A percentile compares a stretch with the other conserved stretches of the same genome.
Evolutionary conservation across 2,113 vertebrate species (phyloP).

Genomic region (Chlorodrepanis virens): DNA sequence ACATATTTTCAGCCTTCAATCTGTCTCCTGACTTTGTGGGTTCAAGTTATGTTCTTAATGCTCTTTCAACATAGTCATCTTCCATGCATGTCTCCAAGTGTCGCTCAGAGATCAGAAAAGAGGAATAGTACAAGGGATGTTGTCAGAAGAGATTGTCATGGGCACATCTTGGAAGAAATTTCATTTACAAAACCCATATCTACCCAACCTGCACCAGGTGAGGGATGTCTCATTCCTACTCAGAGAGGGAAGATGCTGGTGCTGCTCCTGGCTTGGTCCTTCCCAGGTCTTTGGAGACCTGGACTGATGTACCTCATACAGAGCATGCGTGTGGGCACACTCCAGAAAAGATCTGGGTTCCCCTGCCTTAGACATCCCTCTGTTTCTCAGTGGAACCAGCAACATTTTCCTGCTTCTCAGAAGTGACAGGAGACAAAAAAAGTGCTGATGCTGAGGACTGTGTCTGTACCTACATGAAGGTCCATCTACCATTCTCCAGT

Average conservation of each 20-base stretch:
- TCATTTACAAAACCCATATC: background rate
- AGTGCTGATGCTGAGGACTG: background rate
- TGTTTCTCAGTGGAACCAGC: background rate
- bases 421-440: background rate
- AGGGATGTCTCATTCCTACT: background rate
- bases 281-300: background rate
- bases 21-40: slow-evolving; percentile 25
- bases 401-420: background rate
- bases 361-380: background rate
- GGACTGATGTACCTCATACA: fast-evolving
- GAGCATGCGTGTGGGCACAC: background rate
- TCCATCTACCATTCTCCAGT: background rate
- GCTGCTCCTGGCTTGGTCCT: background rate
- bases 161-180: background rate
- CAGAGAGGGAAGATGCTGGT: background rate
- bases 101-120: background rate
- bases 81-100: background rate
- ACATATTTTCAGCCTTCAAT: slow-evolving; percentile 28
- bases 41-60: slow-evolving; percentile 6
- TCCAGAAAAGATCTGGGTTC: background rate
- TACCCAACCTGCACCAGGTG: background rate
- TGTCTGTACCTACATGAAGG: background rate
- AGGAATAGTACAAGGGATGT: background rate
- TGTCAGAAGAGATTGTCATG: background rate
- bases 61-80: background rate